Evolutionary conservation across 1,140 invertebrate species (phyloP), one percentile per base, ranked within the genome.

Genomic region (Scylla paramamosain): DNA sequence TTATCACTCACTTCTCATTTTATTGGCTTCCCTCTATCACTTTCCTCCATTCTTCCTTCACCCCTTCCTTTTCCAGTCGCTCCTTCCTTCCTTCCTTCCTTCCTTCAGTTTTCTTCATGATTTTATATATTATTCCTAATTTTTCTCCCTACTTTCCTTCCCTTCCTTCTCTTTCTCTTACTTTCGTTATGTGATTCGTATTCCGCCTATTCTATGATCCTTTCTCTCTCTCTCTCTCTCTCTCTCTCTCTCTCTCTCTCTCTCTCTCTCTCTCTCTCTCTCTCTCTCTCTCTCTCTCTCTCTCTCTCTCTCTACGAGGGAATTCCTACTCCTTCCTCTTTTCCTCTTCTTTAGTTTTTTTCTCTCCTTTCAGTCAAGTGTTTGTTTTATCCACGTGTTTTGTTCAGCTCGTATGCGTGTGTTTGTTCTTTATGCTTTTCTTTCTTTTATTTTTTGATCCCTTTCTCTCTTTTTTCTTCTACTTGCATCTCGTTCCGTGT

Each of bases 221-320:
- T 77, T 0, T n/a, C 67, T 77, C 25, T 77, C 67, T n/a, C 67
- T 77, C 67, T n/a, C 16, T 77, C 16, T n/a, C 67, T 77, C 25
- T 77, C 67, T 77, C 67, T 77, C 67, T 77, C 67, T 77, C 67
- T 77, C 67, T 77, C 67, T 77, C 67, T 77, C 67, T 77, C 67
- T 77, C 67, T 77, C 67, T 77, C 67, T 77, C 67, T 77, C 67
- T 77, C 67, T 77, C 67, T 77, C 67, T 77, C 67, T 77, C 67
- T 77, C 67, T 77, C 67, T 77, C 67, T 77, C 67, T 77, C 67
- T 77, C 67, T 77, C 67, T 77, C 67, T 77, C 67, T 77, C 67
- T 77, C 67, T 77, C 59, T 67, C 59, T 67, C 59, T 67, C 59
- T 10, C 20, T 67, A 6, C 14, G 48, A 7, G 6, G 6, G 14